A percentile compares a stretch with the other conserved stretches of the same genome.
Evolutionary conservation across 2,113 vertebrate species (phyloP).

Genomic region (Cebus imitator): DNA sequence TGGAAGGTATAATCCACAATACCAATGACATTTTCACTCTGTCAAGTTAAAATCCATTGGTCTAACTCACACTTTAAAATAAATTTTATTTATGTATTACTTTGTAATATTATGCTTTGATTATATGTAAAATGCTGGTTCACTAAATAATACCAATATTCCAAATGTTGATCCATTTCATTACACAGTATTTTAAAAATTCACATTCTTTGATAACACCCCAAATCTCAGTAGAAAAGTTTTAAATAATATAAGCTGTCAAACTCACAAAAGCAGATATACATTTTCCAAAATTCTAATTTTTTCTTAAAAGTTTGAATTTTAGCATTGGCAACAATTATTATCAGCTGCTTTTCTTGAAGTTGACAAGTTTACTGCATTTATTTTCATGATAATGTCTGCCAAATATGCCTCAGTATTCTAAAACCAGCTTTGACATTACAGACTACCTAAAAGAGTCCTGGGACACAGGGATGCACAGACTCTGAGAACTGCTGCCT

Average conservation of each 20-base stretch:
- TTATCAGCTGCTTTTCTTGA: neutral
- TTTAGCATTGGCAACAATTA: neutral
- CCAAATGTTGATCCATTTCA: neutral
- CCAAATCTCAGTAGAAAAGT: neutral
- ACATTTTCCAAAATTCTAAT: neutral
- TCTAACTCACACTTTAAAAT: neutral
- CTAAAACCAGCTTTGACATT: neutral
- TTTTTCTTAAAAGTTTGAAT: slow-evolving; percentile 2
- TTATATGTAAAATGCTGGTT: neutral
- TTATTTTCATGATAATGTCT: slow-evolving; percentile 21
- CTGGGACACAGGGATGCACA: neutral
- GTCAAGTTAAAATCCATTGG: neutral
- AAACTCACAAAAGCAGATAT: neutral
- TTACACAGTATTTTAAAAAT: neutral
- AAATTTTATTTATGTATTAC: neutral
- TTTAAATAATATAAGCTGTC: neutral
- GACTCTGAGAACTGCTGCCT: neutral
- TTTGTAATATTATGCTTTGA: neutral
- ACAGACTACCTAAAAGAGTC: neutral
- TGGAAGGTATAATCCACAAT: neutral
- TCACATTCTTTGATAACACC: neutral
- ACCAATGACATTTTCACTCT: neutral
- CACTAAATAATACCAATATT: neutral
- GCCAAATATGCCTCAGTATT: neutral
- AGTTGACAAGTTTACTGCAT: neutral